Base-by-base conservation (phyloP, 2,113 vertebrate genomes). In the Saccopteryx leptura region DNA sequence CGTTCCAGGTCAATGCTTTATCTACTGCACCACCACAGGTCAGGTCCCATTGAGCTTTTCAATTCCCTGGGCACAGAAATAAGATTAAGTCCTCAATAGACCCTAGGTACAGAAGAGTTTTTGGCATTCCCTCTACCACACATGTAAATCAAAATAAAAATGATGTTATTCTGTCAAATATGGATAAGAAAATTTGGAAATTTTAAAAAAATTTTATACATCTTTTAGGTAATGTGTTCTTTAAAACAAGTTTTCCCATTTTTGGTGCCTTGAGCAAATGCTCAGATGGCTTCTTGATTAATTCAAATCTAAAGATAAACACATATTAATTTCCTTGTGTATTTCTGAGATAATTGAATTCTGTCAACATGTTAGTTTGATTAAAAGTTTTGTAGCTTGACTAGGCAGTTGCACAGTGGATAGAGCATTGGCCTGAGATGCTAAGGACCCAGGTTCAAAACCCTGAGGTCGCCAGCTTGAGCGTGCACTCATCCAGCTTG, bases 121-220 rank as follows among this genome's bases (percentile, higher is more conserved):
- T 91, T 80, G 52, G 3, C 3, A 50, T 76, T 23, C 9, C 9
- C 11, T 93, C 46, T 5, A 74, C 26, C 14, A 60, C 28, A 60
- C 3, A 33, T 89, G 26, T 84, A 75, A 92, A 76, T 84, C 52
- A 83, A 88, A 95, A 89, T 87, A 54, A 91, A 93, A 81, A 48
- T 83, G 18, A 71, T 86, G 23, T 50, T 95, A 65, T 91, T 76
- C 24, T 92, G 9, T 74, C 21, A 46, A 87, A 87, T 72, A 83
- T 79, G 9, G 7, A 86, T 74, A 90, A 91, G 78, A 93, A 19
- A 95, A 7, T 74, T 58, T 81, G 71, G 4, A 2, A 93, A 56
- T 71, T 19, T 9, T 9, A 69, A 78, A 69, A 82, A 88, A 19
- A 23, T 56, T 83, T 68, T 24, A 50, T 60, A 60, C 3, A 76